Percentiles rank a stretch among this genome's conserved stretches.
phyloP scores from a whole-genome alignment of 2,797 vertebrate genomes.

The Emys orbicularis region DNA sequence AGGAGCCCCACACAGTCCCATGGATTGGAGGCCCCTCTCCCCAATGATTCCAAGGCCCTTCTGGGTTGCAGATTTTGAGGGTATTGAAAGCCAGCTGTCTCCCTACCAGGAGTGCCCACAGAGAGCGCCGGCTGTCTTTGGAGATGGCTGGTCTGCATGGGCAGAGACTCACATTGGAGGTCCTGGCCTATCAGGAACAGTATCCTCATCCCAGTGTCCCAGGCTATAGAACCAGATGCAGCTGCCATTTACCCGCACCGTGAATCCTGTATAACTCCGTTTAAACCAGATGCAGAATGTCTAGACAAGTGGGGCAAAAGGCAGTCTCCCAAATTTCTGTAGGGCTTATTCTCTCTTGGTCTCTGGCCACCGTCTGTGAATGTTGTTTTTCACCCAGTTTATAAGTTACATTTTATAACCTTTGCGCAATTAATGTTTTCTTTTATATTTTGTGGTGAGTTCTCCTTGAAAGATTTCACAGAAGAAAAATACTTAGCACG shows the following conservation, averaged over 20 bases:
- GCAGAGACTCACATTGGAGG: neutral
- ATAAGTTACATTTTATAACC: neutral
- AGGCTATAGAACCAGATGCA: neutral
- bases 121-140: neutral
- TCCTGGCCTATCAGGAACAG: neutral
- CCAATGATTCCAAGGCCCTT: neutral
- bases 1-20: neutral
- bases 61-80: neutral
- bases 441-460: neutral
- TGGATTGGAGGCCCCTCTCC: neutral
- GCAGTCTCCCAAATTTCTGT: neutral
- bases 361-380: neutral
- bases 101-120: neutral
- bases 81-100: neutral
- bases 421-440: neutral
- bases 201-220: neutral
- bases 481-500: neutral
- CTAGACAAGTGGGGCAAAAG: neutral
- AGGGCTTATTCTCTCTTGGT: neutral
- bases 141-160: neutral
- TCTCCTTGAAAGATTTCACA: neutral
- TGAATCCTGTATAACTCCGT: neutral
- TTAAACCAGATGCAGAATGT: neutral
- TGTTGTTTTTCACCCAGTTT: neutral
- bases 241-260: neutral